Evolutionary conservation across 2,113 vertebrate species (phyloP).

Genomic region (Symphodus melops): DNA sequence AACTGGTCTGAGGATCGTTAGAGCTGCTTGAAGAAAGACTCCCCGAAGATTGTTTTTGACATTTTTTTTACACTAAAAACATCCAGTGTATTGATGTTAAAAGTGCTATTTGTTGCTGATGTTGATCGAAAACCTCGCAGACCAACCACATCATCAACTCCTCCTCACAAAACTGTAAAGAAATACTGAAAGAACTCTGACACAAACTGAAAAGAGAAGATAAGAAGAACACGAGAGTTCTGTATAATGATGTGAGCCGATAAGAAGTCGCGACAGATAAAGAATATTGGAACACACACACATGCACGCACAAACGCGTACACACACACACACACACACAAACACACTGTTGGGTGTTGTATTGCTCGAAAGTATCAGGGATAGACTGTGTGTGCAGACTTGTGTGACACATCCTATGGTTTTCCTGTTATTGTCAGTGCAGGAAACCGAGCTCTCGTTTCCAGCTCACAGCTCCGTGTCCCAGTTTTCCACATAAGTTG

Average conservation of each 20-base stretch:
- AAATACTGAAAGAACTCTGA: not conserved
- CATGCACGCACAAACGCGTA: too few relatives aligned
- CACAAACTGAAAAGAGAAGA: not conserved
- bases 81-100: too few relatives aligned
- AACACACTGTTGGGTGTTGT: not conserved
- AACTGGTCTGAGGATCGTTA: not conserved
- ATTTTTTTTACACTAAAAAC: not conserved
- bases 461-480: conserved; percentile 23
- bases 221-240: not conserved
- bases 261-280: conserved; percentile 19
- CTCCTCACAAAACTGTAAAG: not conserved
- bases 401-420: conserved; percentile 62
- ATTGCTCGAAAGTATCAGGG: conserved; percentile 18
- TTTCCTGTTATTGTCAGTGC: conserved; percentile 82
- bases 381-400: not conserved
- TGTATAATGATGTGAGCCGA: conserved; percentile 10
- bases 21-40: too few relatives aligned
- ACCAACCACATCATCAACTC: not conserved
- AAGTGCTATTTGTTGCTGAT: too few relatives aligned
- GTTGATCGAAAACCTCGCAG: not conserved
- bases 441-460: conserved; percentile 65
- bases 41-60: not conserved
- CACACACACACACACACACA: not conserved
- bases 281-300: conserved; percentile 6
- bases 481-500: conserved; percentile 18